Percentiles rank a stretch among this genome's conserved stretches.
These are phyloP conservation scores for Tipula unca DNA, from an alignment of 2,888 invertebrate genomes.

Conservation along the genomic window DNA sequence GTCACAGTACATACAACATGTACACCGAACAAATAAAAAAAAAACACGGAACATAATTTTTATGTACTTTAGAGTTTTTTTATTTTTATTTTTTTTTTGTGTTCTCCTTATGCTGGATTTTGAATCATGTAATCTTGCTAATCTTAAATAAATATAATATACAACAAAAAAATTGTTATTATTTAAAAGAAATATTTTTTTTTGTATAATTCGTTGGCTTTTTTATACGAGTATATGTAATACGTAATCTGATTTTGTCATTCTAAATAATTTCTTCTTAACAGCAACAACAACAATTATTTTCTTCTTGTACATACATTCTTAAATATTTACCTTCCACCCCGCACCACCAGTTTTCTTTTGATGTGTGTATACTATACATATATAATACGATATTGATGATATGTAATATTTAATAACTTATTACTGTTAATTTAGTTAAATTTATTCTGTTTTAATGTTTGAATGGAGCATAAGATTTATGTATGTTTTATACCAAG, in stretches of 20 bases:
- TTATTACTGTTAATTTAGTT: slow-evolving; percentile 8
- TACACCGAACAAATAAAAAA: neutral
- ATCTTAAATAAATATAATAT: neutral
- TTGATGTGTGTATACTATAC: neutral
- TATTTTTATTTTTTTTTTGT: neutral
- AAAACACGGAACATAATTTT: slow-evolving; percentile 8
- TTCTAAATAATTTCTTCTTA: slow-evolving; percentile 4
- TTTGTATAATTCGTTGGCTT: neutral
- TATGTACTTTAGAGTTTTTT: neutral
- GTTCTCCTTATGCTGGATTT: neutral
- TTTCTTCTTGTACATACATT: neutral
- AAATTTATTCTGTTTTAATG: neutral
- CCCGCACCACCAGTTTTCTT: neutral
- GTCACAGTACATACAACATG: neutral
- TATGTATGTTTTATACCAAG: neutral
- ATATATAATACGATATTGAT: neutral
- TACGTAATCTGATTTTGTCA: slow-evolving; percentile 14
- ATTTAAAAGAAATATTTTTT: neutral
- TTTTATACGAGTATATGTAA: too few relatives aligned
- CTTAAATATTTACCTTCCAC: neutral
- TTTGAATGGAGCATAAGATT: neutral
- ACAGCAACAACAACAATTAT: neutral
- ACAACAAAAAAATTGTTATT: neutral
- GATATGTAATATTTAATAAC: slow-evolving; percentile 14
- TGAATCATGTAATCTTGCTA: neutral